Base-by-base conservation (phyloP, 2,888 invertebrate genomes). In the Selenia dentaria region DNA sequence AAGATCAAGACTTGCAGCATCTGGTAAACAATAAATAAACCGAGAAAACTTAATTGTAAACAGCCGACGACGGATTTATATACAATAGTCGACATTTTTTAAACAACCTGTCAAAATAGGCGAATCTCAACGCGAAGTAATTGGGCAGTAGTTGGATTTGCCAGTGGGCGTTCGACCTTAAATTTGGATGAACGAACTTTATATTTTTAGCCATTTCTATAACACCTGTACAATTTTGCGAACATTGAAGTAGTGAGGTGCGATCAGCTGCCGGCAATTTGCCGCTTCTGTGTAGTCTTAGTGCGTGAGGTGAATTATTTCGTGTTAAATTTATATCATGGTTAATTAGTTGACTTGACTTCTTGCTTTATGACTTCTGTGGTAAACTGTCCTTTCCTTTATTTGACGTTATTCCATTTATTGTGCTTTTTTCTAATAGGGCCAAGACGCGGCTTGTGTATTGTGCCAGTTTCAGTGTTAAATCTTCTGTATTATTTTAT, bases 11-110 rank as follows among this genome's bases (percentile, higher is more conserved):
- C 43, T 2, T 41, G 32, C 40, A 60, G 39, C 67, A 64, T 44
- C 64, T 68, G 71, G 54, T 16, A 40, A 51, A 38, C 51, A 76
- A 77, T 69, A 81, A 81, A 78, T 68, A 56, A 51, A 58, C 28
- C 11, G 5, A 27, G 14, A 41, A 57, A 62, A 64, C 67, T 75
- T 82, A 70, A 89, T 84, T 54, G 70, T 82, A 87, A 89, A 89
- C 79, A 87, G 47, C 29, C 88, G 87, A 83, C 63, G 84, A 89
- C 62, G 58, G 87, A 86, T 79, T 67, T 74, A 67, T 79, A 83
- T 51, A 81, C 79, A 77, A 40, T 31, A 35, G 1, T 25, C 26
- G 25, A 18, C 8, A 14, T 34, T 27, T 28, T 37, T 2, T 67
- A 62, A 58, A 49, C 43, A 35, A 22, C 6, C 33, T 28, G 38